Conservation (phyloP, 2,113 vertebrate species). For the Sciurus niger region DNA sequence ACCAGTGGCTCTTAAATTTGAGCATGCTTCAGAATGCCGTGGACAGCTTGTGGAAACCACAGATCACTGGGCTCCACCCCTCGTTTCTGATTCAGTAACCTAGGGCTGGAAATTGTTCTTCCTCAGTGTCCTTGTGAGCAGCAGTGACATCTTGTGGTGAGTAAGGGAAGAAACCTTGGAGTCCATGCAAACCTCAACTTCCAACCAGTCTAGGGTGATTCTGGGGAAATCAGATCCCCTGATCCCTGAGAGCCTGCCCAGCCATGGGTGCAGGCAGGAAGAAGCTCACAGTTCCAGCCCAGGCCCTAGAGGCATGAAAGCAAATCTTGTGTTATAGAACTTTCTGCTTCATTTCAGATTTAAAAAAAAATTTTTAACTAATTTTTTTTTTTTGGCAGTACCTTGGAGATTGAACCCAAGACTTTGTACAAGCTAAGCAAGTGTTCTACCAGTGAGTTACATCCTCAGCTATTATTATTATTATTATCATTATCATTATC, state of each 20-base stretch:
- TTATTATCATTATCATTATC: too few relatives aligned
- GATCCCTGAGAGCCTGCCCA: background rate
- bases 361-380: background rate
- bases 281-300: fast-evolving
- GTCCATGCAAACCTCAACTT: background rate
- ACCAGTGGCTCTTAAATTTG: background rate
- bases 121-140: background rate
- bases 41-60: background rate
- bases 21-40: background rate
- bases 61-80: background rate
- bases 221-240: fast-evolving
- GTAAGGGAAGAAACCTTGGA: background rate
- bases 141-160: slow-evolving; percentile 81
- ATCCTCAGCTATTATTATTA: too few relatives aligned
- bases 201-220: fast-evolving
- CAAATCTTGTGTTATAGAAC: background rate
- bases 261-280: too few relatives aligned
- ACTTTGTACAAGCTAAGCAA: background rate
- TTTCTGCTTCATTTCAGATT: background rate
- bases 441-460: background rate
- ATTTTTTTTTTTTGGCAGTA: background rate
- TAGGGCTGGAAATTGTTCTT: fast-evolving
- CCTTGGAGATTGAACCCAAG: background rate
- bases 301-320: background rate
- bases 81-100: background rate